phyloP scores from a whole-genome alignment of 2,888 invertebrate genomes.

The Junonia oenone region DNA sequence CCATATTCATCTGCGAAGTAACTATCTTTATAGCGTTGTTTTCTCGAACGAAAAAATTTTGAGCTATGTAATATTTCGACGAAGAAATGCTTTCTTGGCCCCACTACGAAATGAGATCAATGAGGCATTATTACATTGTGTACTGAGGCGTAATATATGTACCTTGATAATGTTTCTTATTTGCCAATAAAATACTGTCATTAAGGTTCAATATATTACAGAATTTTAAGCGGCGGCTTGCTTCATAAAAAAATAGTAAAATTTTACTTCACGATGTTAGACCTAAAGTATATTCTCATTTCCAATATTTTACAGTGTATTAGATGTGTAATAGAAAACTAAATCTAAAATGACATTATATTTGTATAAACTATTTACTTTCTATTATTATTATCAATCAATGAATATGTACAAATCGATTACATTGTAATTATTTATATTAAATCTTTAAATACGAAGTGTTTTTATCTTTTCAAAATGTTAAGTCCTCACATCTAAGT shows the following conservation, averaged over 20 bases:
- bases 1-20: background rate
- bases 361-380: slow-evolving; percentile 75
- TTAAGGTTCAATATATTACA: slow-evolving; percentile 52
- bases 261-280: slow-evolving; percentile 24
- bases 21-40: background rate
- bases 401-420: slow-evolving; percentile 74
- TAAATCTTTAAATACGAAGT: slow-evolving; percentile 66
- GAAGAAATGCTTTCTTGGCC: background rate
- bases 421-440: slow-evolving; percentile 73
- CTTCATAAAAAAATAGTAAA: slow-evolving; percentile 27
- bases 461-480: slow-evolving; percentile 31
- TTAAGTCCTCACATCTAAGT: background rate
- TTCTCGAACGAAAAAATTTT: background rate
- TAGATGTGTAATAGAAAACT: slow-evolving; percentile 59
- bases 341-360: slow-evolving; percentile 71
- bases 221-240: slow-evolving; percentile 18
- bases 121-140: background rate
- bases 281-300: slow-evolving; percentile 43
- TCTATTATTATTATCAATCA: slow-evolving; percentile 68
- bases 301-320: slow-evolving; percentile 48
- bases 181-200: slow-evolving; percentile 65
- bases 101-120: slow-evolving; percentile 15
- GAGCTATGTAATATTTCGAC: background rate
- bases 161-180: slow-evolving; percentile 73
- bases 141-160: slow-evolving; percentile 40